A percentile compares a stretch with the other conserved stretches of the same genome.
Conservation (phyloP, 2,797 vertebrate genomes). For the Muscicapa striata region DNA sequence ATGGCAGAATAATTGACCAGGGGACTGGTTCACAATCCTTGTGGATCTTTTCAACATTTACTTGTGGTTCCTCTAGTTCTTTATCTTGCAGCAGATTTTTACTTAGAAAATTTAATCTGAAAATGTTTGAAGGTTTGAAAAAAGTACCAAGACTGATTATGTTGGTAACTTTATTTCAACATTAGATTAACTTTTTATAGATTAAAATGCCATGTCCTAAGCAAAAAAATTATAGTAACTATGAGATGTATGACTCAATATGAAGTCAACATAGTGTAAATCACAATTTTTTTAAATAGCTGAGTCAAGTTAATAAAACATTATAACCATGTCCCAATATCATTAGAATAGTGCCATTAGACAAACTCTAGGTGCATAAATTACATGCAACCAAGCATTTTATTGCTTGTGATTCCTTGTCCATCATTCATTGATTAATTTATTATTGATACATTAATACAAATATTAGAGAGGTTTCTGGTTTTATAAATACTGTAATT, state of each 20-base stretch:
- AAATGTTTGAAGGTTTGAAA: conserved; percentile 22
- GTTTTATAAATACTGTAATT: neutral
- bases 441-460: neutral
- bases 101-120: conserved; percentile 24
- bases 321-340: neutral
- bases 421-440: neutral
- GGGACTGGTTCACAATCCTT: neutral
- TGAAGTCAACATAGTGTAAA: neutral
- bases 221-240: neutral
- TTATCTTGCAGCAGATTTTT: conserved; percentile 15
- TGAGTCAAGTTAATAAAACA: neutral
- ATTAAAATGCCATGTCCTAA: neutral
- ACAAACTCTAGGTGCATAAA: neutral
- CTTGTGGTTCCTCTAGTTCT: neutral
- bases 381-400: neutral
- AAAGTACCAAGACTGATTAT: conserved; percentile 7
- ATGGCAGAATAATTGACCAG: conserved; percentile 50
- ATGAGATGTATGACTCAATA: neutral
- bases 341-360: neutral
- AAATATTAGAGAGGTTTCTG: neutral
- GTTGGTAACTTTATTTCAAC: conserved; percentile 20
- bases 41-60: conserved; percentile 39
- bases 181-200: neutral
- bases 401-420: neutral
- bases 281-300: neutral